Evolutionary conservation across 2,113 vertebrate genomes (phyloP).

Genomic region (Anoplopoma fimbria): DNA sequence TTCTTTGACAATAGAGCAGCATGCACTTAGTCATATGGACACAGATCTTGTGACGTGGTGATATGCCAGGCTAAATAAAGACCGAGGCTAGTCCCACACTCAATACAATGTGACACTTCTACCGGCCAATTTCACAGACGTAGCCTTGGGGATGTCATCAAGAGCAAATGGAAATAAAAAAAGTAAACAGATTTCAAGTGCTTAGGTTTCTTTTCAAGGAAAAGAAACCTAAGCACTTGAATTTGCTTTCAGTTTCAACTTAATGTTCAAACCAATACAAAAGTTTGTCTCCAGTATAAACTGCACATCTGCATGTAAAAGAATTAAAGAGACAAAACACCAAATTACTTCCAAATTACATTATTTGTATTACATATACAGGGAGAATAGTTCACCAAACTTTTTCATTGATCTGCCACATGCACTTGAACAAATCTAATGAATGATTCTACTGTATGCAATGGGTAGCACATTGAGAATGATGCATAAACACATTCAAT

Average conservation of each 20-base stretch:
- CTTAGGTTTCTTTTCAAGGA: neutral
- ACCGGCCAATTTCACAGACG: conserved; percentile 10
- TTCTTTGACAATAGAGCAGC: conserved; percentile 63
- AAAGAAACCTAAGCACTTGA: neutral
- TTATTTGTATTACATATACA: neutral
- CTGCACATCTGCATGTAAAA: neutral
- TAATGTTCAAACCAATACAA: neutral
- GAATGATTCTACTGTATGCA: neutral
- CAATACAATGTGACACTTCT: conserved; percentile 62
- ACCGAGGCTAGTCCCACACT: conserved; percentile 40
- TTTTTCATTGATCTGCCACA: neutral
- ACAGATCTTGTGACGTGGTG: conserved; percentile 67
- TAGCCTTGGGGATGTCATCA: conserved; percentile 14
- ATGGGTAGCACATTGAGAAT: neutral
- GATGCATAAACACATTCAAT: too few relatives aligned
- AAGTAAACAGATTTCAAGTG: conserved; percentile 12
- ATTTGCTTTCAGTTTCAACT: conserved; percentile 36
- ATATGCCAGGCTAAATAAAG: conserved; percentile 68
- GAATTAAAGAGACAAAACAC: neutral
- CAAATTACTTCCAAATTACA: neutral
- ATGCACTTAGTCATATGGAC: conserved; percentile 65
- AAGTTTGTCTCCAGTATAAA: neutral
- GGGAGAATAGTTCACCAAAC: neutral
- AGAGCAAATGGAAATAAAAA: neutral
- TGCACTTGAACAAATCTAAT: neutral